phyloP scores from a whole-genome alignment of 2,888 invertebrate species.

The Pollenia amentaria region DNA sequence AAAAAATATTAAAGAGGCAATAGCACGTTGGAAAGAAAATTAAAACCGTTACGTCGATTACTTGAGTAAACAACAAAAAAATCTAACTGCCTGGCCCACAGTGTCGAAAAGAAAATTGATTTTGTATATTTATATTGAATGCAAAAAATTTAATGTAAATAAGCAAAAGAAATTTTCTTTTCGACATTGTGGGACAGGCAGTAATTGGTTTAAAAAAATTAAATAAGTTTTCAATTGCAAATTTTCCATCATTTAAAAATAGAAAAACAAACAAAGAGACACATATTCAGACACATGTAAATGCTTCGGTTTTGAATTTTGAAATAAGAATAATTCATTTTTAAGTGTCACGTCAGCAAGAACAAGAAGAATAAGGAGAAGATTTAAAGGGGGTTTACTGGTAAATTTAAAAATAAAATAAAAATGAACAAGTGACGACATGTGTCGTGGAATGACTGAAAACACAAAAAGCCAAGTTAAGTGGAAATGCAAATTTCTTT shows the following conservation, averaged over 20 bases:
- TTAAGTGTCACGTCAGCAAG: constrained; percentile 24
- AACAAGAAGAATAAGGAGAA: neutral
- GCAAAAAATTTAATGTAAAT: too few relatives aligned
- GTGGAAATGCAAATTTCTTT: constrained; percentile 61
- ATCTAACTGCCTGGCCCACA: too few relatives aligned
- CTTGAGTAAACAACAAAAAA: too few relatives aligned
- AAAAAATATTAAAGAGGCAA: neutral
- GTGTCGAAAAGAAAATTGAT: too few relatives aligned
- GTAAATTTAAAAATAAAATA: constrained; percentile 18
- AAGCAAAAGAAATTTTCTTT: too few relatives aligned
- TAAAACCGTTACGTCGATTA: too few relatives aligned
- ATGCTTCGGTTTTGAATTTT: neutral
- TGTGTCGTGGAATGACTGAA: constrained; percentile 37
- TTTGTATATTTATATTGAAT: too few relatives aligned
- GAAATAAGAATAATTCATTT: constrained; percentile 11
- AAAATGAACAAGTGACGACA: constrained; percentile 37
- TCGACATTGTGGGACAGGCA: too few relatives aligned
- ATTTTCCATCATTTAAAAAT: too few relatives aligned
- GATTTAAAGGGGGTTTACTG: constrained; percentile 37
- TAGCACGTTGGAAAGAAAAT: neutral
- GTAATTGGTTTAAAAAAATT: too few relatives aligned
- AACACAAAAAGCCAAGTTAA: constrained; percentile 36
- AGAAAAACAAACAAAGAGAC: neutral
- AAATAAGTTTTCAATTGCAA: too few relatives aligned
- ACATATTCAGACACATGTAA: neutral